Evolutionary conservation across 2,888 invertebrate species (phyloP).

Genomic region (Phyllotreta cruciferae): DNA sequence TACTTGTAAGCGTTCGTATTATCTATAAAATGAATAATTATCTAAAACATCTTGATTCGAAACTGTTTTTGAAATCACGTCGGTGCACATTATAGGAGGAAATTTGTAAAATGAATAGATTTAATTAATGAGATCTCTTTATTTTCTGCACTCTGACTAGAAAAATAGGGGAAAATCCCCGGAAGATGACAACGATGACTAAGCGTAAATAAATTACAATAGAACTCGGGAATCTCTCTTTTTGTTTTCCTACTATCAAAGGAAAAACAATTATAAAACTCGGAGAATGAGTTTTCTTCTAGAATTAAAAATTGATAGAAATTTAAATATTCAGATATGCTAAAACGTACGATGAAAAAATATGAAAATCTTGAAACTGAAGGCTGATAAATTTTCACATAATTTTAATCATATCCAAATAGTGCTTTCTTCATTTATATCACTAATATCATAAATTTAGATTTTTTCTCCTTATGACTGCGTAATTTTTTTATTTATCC

Average conservation of each 20-base stretch:
- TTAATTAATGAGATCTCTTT: conserved; percentile 13
- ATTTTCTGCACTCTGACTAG: not conserved
- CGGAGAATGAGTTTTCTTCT: not conserved
- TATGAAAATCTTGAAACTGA: too few relatives aligned
- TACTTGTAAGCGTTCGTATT: not conserved
- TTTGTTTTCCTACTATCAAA: not conserved
- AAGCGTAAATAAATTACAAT: conserved; percentile 5
- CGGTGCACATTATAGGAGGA: conserved; percentile 12
- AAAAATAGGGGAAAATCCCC: conserved; percentile 11
- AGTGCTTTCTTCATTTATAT: too few relatives aligned
- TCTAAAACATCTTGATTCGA: conserved; percentile 17
- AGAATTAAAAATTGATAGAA: not conserved
- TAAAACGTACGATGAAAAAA: too few relatives aligned
- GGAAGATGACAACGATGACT: conserved; percentile 5
- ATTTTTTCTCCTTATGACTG: too few relatives aligned
- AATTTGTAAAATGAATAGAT: conserved; percentile 18
- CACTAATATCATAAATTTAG: too few relatives aligned
- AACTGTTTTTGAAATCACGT: conserved; percentile 17
- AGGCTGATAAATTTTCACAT: too few relatives aligned
- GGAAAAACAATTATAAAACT: not conserved
- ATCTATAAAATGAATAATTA: conserved; percentile 21
- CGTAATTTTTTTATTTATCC: too few relatives aligned
- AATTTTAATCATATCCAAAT: too few relatives aligned
- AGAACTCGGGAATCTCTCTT: not conserved
- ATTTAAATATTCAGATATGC: too few relatives aligned